Evolutionary conservation across 2,113 vertebrate species (phyloP).

Genomic region (Dicrurus megarhynchus): DNA sequence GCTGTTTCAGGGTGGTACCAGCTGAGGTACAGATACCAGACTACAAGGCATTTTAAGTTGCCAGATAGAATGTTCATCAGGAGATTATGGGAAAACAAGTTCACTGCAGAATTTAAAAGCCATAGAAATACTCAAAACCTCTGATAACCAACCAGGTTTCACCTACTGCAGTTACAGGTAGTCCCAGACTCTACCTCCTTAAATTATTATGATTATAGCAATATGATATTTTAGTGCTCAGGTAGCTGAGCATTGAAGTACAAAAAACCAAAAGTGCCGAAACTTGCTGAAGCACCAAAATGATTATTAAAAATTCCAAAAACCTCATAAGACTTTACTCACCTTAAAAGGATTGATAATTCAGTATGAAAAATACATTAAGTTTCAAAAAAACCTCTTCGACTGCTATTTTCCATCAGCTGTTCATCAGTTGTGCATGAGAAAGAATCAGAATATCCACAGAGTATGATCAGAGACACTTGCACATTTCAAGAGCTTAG

Average conservation of each 20-base stretch:
- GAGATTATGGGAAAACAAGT: not conserved
- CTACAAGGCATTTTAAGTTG: not conserved
- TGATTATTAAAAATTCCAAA: not conserved
- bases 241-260: not conserved
- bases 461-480: not conserved
- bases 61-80: not conserved
- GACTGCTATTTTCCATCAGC: not conserved
- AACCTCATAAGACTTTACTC: not conserved
- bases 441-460: not conserved
- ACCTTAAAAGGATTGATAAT: not conserved
- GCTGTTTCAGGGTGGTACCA: not conserved
- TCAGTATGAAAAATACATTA: not conserved
- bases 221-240: not conserved
- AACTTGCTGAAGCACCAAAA: not conserved
- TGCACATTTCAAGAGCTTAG: not conserved
- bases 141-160: not conserved
- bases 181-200: not conserved
- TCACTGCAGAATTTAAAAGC: not conserved
- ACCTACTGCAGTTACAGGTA: not conserved
- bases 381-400: not conserved
- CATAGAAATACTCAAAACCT: not conserved
- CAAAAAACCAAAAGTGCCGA: not conserved
- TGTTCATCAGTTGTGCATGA: not conserved
- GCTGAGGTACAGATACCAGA: not conserved
- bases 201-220: not conserved